phyloP scores from a whole-genome alignment of 2,888 invertebrate genomes.

The Volucella inanis region DNA sequence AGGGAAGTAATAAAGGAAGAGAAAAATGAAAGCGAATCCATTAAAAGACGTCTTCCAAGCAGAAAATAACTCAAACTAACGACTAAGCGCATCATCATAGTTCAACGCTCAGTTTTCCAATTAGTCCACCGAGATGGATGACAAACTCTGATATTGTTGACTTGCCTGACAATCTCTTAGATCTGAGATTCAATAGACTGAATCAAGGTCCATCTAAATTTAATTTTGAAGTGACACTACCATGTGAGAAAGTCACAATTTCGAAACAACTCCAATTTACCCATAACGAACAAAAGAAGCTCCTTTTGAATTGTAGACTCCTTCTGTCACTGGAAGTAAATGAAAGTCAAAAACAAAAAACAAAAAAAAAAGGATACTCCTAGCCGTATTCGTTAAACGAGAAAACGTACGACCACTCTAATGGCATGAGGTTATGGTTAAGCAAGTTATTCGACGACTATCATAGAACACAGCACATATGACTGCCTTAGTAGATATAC shows the following conservation, averaged over 20 bases:
- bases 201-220: neutral
- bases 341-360: conserved; percentile 3
- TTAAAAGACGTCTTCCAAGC: conserved; percentile 47
- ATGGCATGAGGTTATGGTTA: conserved; percentile 58
- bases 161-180: conserved; percentile 8
- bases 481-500: conserved; percentile 17
- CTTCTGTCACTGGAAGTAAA: conserved; percentile 7
- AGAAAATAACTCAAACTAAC: conserved; percentile 58
- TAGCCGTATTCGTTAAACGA: conserved; percentile 8
- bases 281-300: neutral
- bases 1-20: neutral
- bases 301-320: conserved; percentile 5
- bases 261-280: conserved; percentile 16
- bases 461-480: conserved; percentile 28
- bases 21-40: neutral
- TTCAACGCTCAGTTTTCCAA: conserved; percentile 36
- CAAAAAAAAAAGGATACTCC: neutral
- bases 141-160: conserved; percentile 17
- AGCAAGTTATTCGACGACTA: conserved; percentile 55
- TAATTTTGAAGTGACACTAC: neutral
- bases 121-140: conserved; percentile 50
- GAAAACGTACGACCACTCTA: conserved; percentile 34
- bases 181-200: neutral
- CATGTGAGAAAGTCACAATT: neutral
- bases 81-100: conserved; percentile 63